Evolutionary conservation across 2,113 vertebrate genomes (phyloP).

Genomic region (Pelmatolapia mariae): DNA sequence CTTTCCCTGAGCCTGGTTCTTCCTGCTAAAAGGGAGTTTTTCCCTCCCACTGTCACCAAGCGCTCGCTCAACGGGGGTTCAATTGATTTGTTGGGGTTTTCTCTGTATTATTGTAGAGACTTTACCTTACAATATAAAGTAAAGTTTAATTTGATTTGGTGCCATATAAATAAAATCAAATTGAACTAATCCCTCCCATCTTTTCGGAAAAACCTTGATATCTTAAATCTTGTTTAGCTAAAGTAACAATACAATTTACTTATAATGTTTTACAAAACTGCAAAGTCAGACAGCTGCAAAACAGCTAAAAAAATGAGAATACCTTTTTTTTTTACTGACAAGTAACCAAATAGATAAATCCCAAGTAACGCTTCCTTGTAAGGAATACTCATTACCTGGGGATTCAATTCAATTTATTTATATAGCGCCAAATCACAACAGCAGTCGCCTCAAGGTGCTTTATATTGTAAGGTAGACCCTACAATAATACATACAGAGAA

Average conservation of each 20-base stretch:
- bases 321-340: background rate
- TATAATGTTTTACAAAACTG: background rate
- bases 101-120: background rate
- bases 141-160: background rate
- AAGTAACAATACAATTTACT: background rate
- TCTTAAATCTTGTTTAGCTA: background rate
- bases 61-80: fast-evolving
- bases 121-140: background rate
- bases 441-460: no score
- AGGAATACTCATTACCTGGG: background rate
- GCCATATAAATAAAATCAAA: background rate
- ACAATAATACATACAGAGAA: no score
- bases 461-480: no score
- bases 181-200: background rate
- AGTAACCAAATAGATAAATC: background rate
- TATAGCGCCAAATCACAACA: no score
- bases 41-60: background rate
- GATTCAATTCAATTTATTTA: fast-evolving
- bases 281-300: background rate
- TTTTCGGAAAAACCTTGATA: background rate
- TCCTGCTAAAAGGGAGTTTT: background rate
- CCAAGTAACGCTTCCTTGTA: background rate
- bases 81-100: background rate
- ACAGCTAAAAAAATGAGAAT: fast-evolving
- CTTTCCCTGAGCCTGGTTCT: background rate